phyloP scores from a whole-genome alignment of 2,888 invertebrate species.

The Lasioglossum villosulum region DNA sequence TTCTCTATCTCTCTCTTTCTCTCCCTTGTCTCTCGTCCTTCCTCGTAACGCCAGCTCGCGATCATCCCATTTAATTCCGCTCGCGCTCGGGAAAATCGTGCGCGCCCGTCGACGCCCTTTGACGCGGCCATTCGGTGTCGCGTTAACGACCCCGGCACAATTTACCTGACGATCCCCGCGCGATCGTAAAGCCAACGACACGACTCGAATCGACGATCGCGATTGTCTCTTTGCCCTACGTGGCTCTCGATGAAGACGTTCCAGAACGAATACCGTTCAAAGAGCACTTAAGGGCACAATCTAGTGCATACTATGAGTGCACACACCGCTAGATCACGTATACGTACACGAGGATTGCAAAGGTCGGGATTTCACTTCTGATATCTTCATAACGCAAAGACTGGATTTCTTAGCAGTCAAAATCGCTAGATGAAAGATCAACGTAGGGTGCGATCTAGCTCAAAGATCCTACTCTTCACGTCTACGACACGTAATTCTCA shows the following conservation, averaged over 20 bases:
- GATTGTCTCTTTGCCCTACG: background rate
- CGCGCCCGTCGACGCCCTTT: conserved; percentile 30
- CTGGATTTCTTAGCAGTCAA: too few species aligned
- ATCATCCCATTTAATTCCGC: conserved; percentile 37
- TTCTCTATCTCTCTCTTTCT: background rate
- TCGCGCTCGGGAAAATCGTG: conserved; percentile 35
- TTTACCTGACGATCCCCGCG: conserved; percentile 24
- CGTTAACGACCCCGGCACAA: conserved; percentile 33
- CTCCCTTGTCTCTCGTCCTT: background rate
- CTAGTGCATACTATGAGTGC: too few species aligned
- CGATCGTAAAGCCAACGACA: conserved; percentile 36
- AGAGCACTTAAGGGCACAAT: too few species aligned
- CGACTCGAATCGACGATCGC: background rate
- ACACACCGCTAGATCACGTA: too few species aligned
- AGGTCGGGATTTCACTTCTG: too few species aligned
- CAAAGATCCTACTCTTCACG: too few species aligned
- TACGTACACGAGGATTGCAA: too few species aligned
- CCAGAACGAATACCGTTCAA: background rate
- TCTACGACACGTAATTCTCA: too few species aligned
- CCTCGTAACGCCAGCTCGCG: background rate
- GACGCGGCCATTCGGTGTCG: conserved; percentile 24
- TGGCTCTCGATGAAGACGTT: conserved; percentile 33
- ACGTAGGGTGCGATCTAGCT: too few species aligned
- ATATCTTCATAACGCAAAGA: too few species aligned
- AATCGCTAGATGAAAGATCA: too few species aligned